phyloP scores from a whole-genome alignment of 2,888 invertebrate species.

The Margaritifera margaritifera region DNA sequence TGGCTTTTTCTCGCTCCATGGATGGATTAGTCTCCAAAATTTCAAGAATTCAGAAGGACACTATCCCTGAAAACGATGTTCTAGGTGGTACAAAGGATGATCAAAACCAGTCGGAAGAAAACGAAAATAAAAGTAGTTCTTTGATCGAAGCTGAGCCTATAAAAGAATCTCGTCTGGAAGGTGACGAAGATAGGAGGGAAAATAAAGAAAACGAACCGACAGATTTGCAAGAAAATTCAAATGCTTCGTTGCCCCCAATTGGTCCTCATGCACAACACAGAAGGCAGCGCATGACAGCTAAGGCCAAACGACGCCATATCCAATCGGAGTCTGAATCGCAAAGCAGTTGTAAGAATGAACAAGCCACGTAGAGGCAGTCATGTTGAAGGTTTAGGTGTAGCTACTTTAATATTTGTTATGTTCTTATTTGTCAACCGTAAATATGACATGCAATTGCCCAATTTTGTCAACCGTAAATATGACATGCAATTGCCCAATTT shows the following conservation, averaged over 20 bases:
- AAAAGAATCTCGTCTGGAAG: conserved; percentile 36
- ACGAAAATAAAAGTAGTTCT: no score
- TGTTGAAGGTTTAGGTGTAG: no score
- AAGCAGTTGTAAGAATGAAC: conserved; percentile 1
- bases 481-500: no score
- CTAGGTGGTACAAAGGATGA: no score
- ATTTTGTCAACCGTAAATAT: no score
- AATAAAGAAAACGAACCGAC: conserved; percentile 48
- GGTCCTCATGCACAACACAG: conserved; percentile 40
- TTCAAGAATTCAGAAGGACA: conserved; percentile 12
- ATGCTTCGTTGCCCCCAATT: conserved; percentile 42
- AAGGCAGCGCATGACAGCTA: conserved; percentile 60
- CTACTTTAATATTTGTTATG: no score
- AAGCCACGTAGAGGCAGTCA: conserved; percentile 4
- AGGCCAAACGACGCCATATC: conserved; percentile 63
- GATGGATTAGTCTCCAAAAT: conserved; percentile 65
- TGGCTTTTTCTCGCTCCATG: conserved; percentile 70
- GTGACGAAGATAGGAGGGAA: conserved; percentile 13
- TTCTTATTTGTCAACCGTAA: no score
- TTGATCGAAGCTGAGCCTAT: conserved; percentile 9
- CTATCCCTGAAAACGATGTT: conserved; percentile 27
- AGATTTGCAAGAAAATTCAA: conserved; percentile 24
- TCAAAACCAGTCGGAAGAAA: no score
- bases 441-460: no score
- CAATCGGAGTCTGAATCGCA: conserved; percentile 32